These are phyloP conservation scores for Coendou prehensilis DNA, from an alignment of 2,797 vertebrate genomes.

Conservation along the genomic window DNA sequence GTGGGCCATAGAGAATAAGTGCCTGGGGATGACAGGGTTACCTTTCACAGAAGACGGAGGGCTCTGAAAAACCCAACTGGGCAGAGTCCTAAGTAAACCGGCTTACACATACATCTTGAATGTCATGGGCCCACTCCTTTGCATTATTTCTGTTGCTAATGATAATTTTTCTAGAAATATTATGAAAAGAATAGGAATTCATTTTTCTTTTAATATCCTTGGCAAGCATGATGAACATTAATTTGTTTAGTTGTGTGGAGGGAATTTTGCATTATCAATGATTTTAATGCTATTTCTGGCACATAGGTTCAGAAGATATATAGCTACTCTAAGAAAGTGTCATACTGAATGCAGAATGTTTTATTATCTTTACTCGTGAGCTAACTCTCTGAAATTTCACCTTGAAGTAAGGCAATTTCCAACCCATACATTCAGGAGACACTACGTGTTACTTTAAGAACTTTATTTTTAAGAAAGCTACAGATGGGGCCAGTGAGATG, in stretches of 20 bases:
- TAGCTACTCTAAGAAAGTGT: conserved; percentile 57
- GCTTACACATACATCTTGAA: conserved; percentile 8
- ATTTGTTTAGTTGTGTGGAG: conserved; percentile 76
- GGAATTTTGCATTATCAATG: conserved; percentile 69
- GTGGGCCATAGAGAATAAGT: neutral
- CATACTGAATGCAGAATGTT: conserved; percentile 59
- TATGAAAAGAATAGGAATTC: conserved; percentile 67
- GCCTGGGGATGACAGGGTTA: neutral
- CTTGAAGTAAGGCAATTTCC: conserved; percentile 69
- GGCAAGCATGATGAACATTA: conserved; percentile 58
- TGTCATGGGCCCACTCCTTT: conserved; percentile 37
- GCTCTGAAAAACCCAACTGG: conserved; percentile 29
- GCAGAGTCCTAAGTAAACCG: neutral
- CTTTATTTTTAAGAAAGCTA: conserved; percentile 36
- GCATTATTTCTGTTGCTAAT: conserved; percentile 74
- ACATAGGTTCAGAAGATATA: conserved; percentile 63
- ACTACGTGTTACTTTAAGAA: conserved; percentile 26
- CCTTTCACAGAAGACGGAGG: neutral
- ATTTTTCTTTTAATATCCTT: conserved; percentile 72
- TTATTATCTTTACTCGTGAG: conserved; percentile 72
- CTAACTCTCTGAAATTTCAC: conserved; percentile 65
- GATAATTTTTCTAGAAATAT: conserved; percentile 72
- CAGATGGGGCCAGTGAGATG: too few relatives aligned
- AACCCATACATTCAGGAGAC: conserved; percentile 8
- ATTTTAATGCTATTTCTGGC: conserved; percentile 73